A percentile compares a stretch with the other conserved stretches of the same genome.
These are phyloP conservation scores for Chydorus sphaericus DNA, from an alignment of 2,888 invertebrate genomes.

Conservation along the genomic window DNA sequence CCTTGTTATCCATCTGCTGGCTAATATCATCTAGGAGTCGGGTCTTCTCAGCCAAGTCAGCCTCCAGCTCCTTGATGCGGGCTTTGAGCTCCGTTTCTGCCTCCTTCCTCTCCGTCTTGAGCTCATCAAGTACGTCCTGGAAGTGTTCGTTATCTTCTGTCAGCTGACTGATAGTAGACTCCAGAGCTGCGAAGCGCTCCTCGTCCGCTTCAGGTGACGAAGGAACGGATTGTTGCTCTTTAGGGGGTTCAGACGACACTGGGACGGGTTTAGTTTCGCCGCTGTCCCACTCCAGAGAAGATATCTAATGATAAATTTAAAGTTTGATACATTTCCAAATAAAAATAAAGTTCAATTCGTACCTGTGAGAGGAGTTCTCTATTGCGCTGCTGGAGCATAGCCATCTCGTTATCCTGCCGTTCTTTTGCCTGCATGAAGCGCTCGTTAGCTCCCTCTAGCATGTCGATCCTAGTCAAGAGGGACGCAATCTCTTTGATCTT, in stretches of 20 bases:
- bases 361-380: conserved; percentile 40
- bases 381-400: conserved; percentile 53
- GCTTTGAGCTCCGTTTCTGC: conserved; percentile 5
- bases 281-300: conserved; percentile 3
- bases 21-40: conserved; percentile 20
- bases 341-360: conserved; percentile 41
- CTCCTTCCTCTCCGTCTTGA: background rate
- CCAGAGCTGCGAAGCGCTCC: conserved; percentile 1
- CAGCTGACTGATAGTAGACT: conserved; percentile 13
- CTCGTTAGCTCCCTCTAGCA: conserved; percentile 58
- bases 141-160: conserved; percentile 34
- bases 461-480: conserved; percentile 52
- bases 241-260: conserved; percentile 1
- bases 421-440: conserved; percentile 65
- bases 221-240: background rate
- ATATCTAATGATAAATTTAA: background rate
- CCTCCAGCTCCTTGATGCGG: conserved; percentile 6
- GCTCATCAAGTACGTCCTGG: conserved; percentile 35
- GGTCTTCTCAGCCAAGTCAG: conserved; percentile 20
- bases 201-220: background rate
- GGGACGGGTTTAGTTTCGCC: too few species aligned
- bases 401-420: conserved; percentile 58
- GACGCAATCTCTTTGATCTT: conserved; percentile 50
- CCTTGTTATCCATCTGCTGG: conserved; percentile 3
- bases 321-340: background rate